Evolutionary conservation across 2,113 vertebrate species (phyloP), one percentile per base, ranked within the genome.

Genomic region (Triplophysa tibetana): DNA sequence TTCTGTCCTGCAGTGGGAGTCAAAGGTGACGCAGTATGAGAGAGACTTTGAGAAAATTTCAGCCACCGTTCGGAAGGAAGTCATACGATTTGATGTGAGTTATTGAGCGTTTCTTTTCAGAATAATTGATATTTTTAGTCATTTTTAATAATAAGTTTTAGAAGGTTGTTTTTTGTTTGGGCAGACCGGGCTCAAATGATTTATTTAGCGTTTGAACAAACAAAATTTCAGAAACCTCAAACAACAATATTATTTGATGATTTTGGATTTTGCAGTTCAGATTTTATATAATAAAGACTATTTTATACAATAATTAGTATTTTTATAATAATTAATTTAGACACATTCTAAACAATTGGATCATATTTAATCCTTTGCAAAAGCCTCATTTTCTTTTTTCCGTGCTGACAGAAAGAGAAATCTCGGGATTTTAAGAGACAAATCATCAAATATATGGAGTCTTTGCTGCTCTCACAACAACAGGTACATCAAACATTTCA

Each of bases 11-110:
- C 81, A 99, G 98, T 99, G 98, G 98, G 97, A 99, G 83, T 94
- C 94, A 69, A 96, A 95, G 19, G 96, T 98, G 87, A 95, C 95
- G 0, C 96, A 98, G 78, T 98, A 95, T 0, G 97, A 99, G 86
- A 90, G 95, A 85, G 98, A 99, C 82, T 99, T 99, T 75, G 96
- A 99, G 70, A 93, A 93, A 62, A 95, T 98, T 66, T 99, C 97
- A 19, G 84, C 94, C 0, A 95, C 96, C 19, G 95, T 98, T 70
- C 95, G 96, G 82, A 99, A 96, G 85, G 98, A 99, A 84, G 98
- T 99, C 70, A 83, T 93, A 64, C 92, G 96, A 54, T 98, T 99
- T 87, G 96, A 99, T 96, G 98, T 98, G 43, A n/a, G 70, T 64
- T 2, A 1, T 14, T 50, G 2, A 8, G 16, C 29, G 21, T 11